Evolutionary conservation across 2,113 vertebrate species (phyloP).

Genomic region (Campylorhamphus procurvoides): DNA sequence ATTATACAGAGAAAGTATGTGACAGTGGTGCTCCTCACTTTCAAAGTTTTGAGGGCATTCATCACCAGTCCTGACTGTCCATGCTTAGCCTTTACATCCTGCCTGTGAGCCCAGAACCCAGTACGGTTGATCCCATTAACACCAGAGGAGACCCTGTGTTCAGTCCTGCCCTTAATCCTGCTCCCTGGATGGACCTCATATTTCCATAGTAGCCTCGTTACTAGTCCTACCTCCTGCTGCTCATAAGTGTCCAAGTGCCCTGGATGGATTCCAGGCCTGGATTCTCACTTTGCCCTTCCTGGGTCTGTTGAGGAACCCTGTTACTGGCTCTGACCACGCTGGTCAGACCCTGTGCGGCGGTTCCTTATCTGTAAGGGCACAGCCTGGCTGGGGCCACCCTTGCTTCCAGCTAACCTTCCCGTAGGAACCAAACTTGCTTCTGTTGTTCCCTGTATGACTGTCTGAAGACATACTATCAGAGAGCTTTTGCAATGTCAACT

Average conservation of each 20-base stretch:
- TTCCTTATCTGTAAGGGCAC: not conserved
- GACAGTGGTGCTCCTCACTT: not conserved
- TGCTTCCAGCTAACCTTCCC: not conserved
- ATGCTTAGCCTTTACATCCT: not conserved
- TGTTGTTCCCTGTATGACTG: not conserved
- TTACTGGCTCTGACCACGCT: not conserved
- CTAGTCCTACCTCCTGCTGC: not conserved
- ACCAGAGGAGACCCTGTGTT: no score
- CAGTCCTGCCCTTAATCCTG: not conserved
- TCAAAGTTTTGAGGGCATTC: not conserved
- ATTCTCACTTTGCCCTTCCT: not conserved
- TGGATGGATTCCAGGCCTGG: not conserved
- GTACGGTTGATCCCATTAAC: not conserved
- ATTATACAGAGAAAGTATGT: not conserved
- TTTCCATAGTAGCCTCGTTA: not conserved
- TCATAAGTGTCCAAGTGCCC: not conserved
- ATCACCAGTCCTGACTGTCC: not conserved
- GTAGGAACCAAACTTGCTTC: not conserved
- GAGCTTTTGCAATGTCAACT: not conserved
- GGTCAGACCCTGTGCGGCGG: not conserved
- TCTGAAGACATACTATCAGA: not conserved
- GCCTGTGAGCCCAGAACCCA: rapidly evolving
- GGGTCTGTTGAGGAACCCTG: not conserved
- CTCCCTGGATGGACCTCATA: rapidly evolving
- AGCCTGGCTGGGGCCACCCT: not conserved